Evolutionary conservation across 1,140 invertebrate species (phyloP).

Genomic region (Sinonovacula constricta): DNA sequence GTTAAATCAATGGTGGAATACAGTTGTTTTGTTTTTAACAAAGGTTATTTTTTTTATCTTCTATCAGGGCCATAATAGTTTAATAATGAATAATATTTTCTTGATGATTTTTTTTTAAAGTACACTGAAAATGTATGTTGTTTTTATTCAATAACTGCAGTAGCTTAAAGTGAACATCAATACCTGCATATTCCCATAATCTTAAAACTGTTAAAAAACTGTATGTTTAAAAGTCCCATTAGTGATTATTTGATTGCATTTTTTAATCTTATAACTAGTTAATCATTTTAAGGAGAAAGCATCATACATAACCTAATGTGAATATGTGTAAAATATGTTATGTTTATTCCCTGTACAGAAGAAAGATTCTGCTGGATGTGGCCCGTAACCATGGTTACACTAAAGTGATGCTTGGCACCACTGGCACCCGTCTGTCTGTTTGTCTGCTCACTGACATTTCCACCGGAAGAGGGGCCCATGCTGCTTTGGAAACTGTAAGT

Average conservation of each 20-base stretch:
- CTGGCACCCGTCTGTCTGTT: conserved; percentile 83
- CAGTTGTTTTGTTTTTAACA: no score
- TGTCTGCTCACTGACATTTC: conserved; percentile 85
- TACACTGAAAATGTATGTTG: no score
- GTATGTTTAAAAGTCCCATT: neutral
- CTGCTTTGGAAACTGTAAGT: conserved; percentile 82
- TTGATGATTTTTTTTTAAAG: no score
- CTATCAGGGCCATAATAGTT: no score
- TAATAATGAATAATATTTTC: no score
- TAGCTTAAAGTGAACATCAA: no score
- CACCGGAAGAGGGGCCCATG: conserved; percentile 86
- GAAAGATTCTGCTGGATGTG: conserved; percentile 81
- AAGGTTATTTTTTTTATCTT: no score
- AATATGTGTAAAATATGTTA: neutral
- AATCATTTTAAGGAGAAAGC: neutral
- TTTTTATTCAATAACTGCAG: no score
- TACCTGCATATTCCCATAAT: neutral
- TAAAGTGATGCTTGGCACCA: conserved; percentile 86
- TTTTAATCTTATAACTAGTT: neutral
- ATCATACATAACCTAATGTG: neutral
- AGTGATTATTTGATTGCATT: neutral
- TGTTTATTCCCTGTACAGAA: no score
- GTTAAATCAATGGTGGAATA: no score
- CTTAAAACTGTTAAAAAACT: neutral
- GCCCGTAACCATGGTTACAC: conserved; percentile 83